These are phyloP conservation scores for Bombus affinis DNA, from an alignment of 1,140 invertebrate species.

Conservation along the genomic window DNA sequence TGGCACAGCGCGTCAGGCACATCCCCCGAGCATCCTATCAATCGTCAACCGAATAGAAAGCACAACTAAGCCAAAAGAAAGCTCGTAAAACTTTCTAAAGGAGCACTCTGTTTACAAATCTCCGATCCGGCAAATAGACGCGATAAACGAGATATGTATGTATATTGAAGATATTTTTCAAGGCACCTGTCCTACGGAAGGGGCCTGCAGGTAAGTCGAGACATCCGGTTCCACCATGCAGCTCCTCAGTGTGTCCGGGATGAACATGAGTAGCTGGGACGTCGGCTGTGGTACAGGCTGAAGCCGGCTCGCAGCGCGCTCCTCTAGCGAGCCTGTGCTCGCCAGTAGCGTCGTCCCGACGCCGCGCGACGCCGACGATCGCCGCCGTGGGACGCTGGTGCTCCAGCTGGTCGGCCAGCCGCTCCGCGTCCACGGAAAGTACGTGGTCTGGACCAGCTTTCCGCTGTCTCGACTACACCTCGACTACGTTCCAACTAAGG, in stretches of 20 bases:
- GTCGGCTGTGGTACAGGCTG: constrained; percentile 73
- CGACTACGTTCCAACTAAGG: background rate
- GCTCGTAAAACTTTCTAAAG: background rate
- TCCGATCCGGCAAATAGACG: background rate
- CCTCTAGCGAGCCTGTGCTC: constrained; percentile 36
- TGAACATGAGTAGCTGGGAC: constrained; percentile 88
- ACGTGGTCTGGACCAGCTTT: background rate
- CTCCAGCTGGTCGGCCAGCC: constrained; percentile 23
- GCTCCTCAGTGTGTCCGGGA: constrained; percentile 90
- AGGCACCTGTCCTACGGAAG: constrained; percentile 90
- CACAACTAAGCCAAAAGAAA: background rate
- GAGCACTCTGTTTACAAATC: background rate
- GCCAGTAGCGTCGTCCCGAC: constrained; percentile 50
- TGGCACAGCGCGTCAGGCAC: background rate
- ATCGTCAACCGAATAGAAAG: background rate
- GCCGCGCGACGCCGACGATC: constrained; percentile 28
- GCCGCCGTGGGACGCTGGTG: constrained; percentile 1
- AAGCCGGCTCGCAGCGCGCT: constrained; percentile 55
- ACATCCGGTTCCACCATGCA: constrained; percentile 93
- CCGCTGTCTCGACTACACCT: background rate
- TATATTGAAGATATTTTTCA: background rate
- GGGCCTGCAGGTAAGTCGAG: constrained; percentile 90
- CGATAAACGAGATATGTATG: background rate
- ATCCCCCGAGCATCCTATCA: background rate
- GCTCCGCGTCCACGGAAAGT: constrained; percentile 7